Conservation (phyloP, 92 coral and sea anemone genomes). For the Palythoa heliodiscus region DNA sequence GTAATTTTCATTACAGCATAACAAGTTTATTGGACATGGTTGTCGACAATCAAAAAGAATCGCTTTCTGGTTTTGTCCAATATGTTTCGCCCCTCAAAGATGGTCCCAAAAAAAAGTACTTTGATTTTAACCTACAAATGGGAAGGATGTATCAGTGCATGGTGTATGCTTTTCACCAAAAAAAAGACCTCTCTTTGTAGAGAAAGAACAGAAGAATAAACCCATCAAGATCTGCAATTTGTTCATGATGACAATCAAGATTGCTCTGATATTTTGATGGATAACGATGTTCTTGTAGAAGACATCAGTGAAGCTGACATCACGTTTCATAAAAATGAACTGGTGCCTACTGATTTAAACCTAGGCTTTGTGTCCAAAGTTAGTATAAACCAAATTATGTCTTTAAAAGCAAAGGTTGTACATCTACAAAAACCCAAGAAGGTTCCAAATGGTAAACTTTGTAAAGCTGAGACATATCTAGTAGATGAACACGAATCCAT, state of each 20-base stretch:
- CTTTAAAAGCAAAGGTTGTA: slow-evolving; percentile 33
- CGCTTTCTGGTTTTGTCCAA: slow-evolving; percentile 39
- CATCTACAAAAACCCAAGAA: slow-evolving; percentile 9
- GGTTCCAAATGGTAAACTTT: background rate
- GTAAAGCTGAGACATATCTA: background rate
- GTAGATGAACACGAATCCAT: slow-evolving; percentile 23
- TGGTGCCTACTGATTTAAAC: slow-evolving; percentile 32
- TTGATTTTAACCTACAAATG: slow-evolving; percentile 36
- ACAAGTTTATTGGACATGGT: too few relatives aligned
- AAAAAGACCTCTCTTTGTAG: slow-evolving; percentile 36
- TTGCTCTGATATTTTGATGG: slow-evolving; percentile 16
- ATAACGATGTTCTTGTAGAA: slow-evolving; percentile 13
- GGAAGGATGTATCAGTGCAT: slow-evolving; percentile 6
- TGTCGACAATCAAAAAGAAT: too few relatives aligned
- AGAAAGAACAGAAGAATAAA: background rate
- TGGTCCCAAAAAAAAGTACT: slow-evolving; percentile 43
- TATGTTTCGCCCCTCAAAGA: slow-evolving; percentile 38
- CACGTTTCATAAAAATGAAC: slow-evolving; percentile 24
- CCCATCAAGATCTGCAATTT: slow-evolving; percentile 42
- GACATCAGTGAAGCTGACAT: slow-evolving; percentile 2
- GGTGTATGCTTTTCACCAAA: slow-evolving; percentile 47
- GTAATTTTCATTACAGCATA: too few relatives aligned
- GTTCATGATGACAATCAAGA: slow-evolving; percentile 15
- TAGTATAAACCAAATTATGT: slow-evolving; percentile 28
- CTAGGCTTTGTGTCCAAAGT: slow-evolving; percentile 16